A percentile compares a stretch with the other conserved stretches of the same genome.
Evolutionary conservation across 1,140 invertebrate genomes (phyloP).

Genomic region (Temnothorax nylanderi): DNA sequence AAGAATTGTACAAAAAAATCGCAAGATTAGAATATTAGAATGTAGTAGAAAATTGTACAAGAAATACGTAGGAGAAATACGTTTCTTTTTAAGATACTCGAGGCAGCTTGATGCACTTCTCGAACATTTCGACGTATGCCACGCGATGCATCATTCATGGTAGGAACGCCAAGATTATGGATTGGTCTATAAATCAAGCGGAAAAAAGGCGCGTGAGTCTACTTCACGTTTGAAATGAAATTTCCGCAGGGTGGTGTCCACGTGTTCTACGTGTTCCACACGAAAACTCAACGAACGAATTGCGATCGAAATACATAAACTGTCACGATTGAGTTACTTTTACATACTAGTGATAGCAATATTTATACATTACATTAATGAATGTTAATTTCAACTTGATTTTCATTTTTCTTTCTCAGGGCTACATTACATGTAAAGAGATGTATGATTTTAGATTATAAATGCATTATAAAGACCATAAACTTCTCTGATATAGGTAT

Average conservation of each 20-base stretch:
- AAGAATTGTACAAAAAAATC: neutral
- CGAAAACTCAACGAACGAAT: constrained; percentile 7
- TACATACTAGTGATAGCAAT: neutral
- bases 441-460: neutral
- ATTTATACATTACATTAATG: neutral
- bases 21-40: neutral
- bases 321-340: neutral
- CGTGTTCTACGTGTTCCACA: neutral
- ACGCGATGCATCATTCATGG: constrained; percentile 44
- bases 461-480: neutral
- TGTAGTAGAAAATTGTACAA: neutral
- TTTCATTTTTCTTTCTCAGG: neutral
- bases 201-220: constrained; percentile 13
- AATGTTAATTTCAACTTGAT: neutral
- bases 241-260: constrained; percentile 12
- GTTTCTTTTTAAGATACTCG: neutral
- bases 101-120: neutral
- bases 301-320: neutral
- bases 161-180: constrained; percentile 14
- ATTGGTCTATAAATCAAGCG: constrained; percentile 51
- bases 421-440: neutral
- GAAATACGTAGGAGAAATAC: neutral
- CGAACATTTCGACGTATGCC: constrained; percentile 19
- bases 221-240: constrained; percentile 28
- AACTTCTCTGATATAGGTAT: neutral